These are phyloP conservation scores for Eulithis testata DNA, from an alignment of 2,888 invertebrate species.

Conservation along the genomic window DNA sequence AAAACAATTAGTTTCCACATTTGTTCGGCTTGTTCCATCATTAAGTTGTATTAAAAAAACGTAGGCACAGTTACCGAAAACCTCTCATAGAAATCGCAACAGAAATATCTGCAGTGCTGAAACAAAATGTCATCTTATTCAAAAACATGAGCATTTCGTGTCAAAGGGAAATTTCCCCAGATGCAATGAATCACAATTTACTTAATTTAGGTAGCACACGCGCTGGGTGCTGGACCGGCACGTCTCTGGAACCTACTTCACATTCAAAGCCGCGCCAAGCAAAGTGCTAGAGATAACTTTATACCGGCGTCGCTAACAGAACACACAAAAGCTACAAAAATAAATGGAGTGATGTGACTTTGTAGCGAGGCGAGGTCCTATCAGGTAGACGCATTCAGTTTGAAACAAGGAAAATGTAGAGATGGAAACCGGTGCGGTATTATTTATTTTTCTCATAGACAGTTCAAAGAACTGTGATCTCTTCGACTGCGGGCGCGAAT, in stretches of 20 bases:
- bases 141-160: conserved; percentile 12
- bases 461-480: conserved; percentile 52
- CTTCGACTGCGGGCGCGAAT: conserved; percentile 48
- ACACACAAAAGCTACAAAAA: conserved; percentile 54
- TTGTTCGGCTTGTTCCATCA: no score
- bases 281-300: conserved; percentile 62
- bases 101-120: background rate
- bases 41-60: no score
- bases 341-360: conserved; percentile 58
- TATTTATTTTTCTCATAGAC: conserved; percentile 54
- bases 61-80: background rate
- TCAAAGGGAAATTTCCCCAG: conserved; percentile 14
- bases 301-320: conserved; percentile 52
- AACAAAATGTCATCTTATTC: background rate
- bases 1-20: background rate
- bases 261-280: conserved; percentile 52
- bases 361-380: conserved; percentile 45
- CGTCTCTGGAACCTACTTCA: conserved; percentile 46
- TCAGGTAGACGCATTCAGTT: conserved; percentile 42
- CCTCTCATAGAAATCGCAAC: background rate
- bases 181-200: conserved; percentile 25
- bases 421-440: conserved; percentile 39
- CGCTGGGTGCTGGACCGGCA: conserved; percentile 22
- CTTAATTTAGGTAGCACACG: conserved; percentile 23
- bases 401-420: conserved; percentile 45